phyloP scores from a whole-genome alignment of 2,888 invertebrate genomes.

The Nephrotoma flavescens region DNA sequence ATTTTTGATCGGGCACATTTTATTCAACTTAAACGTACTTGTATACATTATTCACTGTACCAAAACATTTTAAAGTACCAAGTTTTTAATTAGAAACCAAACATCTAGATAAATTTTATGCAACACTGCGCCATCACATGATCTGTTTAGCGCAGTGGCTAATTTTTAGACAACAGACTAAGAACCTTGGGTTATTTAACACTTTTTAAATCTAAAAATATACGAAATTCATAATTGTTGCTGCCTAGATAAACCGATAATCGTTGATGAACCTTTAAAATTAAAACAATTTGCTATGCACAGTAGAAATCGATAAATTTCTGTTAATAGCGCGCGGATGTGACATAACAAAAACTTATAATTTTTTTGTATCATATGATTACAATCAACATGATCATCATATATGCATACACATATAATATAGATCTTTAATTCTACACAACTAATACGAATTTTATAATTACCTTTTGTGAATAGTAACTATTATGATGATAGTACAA shows the following conservation, averaged over 20 bases:
- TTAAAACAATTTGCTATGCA: background rate
- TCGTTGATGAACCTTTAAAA: background rate
- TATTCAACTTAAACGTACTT: too few relatives aligned
- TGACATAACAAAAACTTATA: background rate
- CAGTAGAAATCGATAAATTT: background rate
- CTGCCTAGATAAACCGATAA: background rate
- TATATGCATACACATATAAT: background rate
- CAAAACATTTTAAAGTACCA: too few relatives aligned
- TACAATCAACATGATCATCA: background rate
- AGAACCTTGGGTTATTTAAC: background rate
- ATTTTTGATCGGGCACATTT: too few relatives aligned
- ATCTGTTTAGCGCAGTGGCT: background rate
- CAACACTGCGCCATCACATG: background rate
- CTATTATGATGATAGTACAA: conserved; percentile 57
- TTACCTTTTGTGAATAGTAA: conserved; percentile 63
- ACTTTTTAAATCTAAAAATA: background rate
- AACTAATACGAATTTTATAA: too few relatives aligned
- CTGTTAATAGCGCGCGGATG: background rate
- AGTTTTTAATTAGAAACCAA: background rate
- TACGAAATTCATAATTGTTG: background rate
- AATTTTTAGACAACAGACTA: background rate
- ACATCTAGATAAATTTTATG: background rate
- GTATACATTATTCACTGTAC: too few relatives aligned
- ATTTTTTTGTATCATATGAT: background rate
- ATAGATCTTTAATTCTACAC: background rate